Evolutionary conservation across 2,113 vertebrate genomes (phyloP), one percentile per base, ranked within the genome.

Genomic region (Euleptes europaea): DNA sequence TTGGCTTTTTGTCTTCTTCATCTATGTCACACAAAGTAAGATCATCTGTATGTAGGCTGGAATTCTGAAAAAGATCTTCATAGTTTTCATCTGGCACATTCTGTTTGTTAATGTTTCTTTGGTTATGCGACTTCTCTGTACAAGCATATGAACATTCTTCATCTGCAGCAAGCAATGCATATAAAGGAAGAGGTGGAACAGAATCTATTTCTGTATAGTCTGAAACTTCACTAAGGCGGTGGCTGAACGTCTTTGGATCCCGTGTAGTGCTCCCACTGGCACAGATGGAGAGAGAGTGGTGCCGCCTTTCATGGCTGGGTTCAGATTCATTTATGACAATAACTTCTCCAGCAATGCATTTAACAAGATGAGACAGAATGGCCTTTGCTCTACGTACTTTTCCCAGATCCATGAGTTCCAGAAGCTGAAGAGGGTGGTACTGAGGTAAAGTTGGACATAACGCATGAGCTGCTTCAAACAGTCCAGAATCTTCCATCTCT

Each of bases 401-500:
- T 63, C 99, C 99, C 26, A 99, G 96, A 95, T 99, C 98, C 98
- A 99, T 99, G 69, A 99, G 97, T 91, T 99, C 99, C 91, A 99
- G 93, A 86, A 99, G 95, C 66, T 99, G 99, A 74, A 99, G 97
- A 0, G 99, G 99, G 92, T 99, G 99, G 89, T 99, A 99, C 84
- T 99, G 99, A 85, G 99, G 98, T 89, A 99, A 95, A 90, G 97
- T 99, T 65, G 99, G 98, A 82, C 97, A 99, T 75, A 99, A 96
- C 3, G 96, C 92, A 93, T 99, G 98, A 84, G 98, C 98, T 51
- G 98, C 98, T 96, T 99, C 98, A 95, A 99, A 99, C 79, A 99
- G 97, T 78, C 99, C 98, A 23, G 94, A 98, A 95, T 99, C 98
- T 94, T 99, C 98, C 96, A 97, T 97, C 93, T 98, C 98, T 1